Base-by-base conservation (phyloP, 2,888 invertebrate genomes). In the Caradrina clavipalpis region DNA sequence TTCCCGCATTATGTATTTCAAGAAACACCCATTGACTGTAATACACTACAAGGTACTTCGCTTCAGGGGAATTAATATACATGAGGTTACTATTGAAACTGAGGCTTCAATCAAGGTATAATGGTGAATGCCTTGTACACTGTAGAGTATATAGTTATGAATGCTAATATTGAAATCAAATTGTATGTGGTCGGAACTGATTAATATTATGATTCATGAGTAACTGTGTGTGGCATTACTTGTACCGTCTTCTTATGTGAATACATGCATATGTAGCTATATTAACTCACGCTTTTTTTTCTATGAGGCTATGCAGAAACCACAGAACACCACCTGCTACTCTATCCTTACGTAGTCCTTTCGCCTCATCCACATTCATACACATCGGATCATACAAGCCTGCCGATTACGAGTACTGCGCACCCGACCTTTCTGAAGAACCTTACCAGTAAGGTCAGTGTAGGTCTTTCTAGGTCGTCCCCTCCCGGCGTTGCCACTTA, bases 101-200 rank as follows among this genome's bases (percentile, higher is more conserved):
- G 39, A 31, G 45, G 49, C 22, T 49, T 54, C 49, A 69, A 76
- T 72, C 72, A 58, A 58, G 54, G 76, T n/a, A 54, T 69, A 49
- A 50, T 8, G 21, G 35, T 55, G 42, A 57, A 72, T 54, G 21
- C 35, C 21, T 54, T 26, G 35, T n/a, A 31, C 19, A 49, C 10
- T 35, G 22, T n/a, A 47, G 26, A 4, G 35, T 42, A 45, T 17
- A 21, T 62, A 45, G 35, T 31, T 56, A 22, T 17, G 45, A 26
- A 55, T 73, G 73, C n/a, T 54, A 21, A 62, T 54, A 19, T 42
- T 55, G 31, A 63, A 51, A 54, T 39, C 22, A 26, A 47, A 60
- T 49, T 61, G 35, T 47, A 35, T 35, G 35, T 15, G 26, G 49
- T 50, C 17, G n/a, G 31, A 73, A 45, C 31, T 35, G 69, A 69